Evolutionary conservation across 2,797 vertebrate species (phyloP).

Genomic region (Hippocampus kuda): DNA sequence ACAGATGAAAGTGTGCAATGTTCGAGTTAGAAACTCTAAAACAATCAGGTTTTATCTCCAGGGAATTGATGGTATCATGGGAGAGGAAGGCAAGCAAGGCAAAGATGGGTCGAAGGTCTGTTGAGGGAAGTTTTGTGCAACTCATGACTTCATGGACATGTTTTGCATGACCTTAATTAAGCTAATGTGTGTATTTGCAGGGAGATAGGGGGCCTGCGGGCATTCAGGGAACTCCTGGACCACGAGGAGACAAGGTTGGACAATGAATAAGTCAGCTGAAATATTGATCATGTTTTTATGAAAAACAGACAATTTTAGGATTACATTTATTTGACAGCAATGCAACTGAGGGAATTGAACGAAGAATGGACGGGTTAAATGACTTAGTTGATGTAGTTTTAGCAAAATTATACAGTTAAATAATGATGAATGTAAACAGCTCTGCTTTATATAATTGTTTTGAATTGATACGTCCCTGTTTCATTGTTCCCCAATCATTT

Average conservation of each 20-base stretch:
- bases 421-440: neutral
- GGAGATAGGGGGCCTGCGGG: constrained; percentile 59
- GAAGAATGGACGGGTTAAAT: too few relatives aligned
- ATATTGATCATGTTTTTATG: neutral
- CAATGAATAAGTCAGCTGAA: neutral
- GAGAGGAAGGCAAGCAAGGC: constrained; percentile 65
- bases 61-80: constrained; percentile 66
- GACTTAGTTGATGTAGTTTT: too few relatives aligned
- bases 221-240: constrained; percentile 51
- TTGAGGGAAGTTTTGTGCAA: neutral
- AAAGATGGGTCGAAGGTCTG: constrained; percentile 64
- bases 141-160: neutral
- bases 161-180: neutral
- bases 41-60: constrained; percentile 17
- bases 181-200: constrained; percentile 24
- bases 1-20: neutral
- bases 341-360: too few relatives aligned
- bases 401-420: neutral
- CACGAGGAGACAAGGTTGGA: constrained; percentile 63
- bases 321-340: neutral
- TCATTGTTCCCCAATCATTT: neutral
- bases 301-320: too few relatives aligned
- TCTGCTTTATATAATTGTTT: neutral
- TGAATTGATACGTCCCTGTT: neutral
- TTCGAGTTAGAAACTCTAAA: neutral